Base-by-base conservation (phyloP, 2,797 vertebrate genomes). In the Australoheros facetus region DNA sequence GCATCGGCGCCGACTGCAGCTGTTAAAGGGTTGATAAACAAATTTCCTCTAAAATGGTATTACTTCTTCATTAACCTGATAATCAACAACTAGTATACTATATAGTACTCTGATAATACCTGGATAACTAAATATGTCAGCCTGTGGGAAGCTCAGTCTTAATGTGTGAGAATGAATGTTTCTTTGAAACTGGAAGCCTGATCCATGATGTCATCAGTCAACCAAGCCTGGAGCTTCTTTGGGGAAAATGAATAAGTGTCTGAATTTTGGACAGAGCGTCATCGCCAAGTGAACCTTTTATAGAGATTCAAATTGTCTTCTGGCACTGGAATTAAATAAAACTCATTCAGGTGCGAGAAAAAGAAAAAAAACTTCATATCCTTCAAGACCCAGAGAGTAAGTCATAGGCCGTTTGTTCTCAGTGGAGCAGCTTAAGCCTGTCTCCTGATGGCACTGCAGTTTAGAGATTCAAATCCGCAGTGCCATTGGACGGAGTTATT, bases 341-440 rank as follows among this genome's bases (percentile, higher is more conserved):
- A 57, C 78, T 80, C 19, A 82, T 81, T 79, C 79, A 42, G 45
- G 48, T 73, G 51, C 42, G 30, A 17, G 13, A 54, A 56, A 56
- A 55, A 69, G 21, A 26, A 60, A 23, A 23, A 48, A 80, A 64
- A 71, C 57, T 64, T 7, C 26, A 48, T 19, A 75, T 59, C 55
- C 21, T 81, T 87, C 13, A 5, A 78, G 80, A 71, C 73, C 51
- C 13, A 14, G 17, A 78, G 64, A 82, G 56, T 28, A 84, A 80
- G 75, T 85, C 75, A 51, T 39, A 57, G 70, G 48, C 14, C 1
- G 55, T 83, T 86, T 45, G 51, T 64, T 66, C 75, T 81, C 77
- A 76, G 3, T 69, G 28, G 70, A 88, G 85, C 84, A 78, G 82
- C 83, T 84, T 73, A 71, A 83, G 73, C 85, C 85, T 71, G 37